Base-by-base conservation (phyloP, 2,888 invertebrate genomes). In the Leptothorax acervorum region DNA sequence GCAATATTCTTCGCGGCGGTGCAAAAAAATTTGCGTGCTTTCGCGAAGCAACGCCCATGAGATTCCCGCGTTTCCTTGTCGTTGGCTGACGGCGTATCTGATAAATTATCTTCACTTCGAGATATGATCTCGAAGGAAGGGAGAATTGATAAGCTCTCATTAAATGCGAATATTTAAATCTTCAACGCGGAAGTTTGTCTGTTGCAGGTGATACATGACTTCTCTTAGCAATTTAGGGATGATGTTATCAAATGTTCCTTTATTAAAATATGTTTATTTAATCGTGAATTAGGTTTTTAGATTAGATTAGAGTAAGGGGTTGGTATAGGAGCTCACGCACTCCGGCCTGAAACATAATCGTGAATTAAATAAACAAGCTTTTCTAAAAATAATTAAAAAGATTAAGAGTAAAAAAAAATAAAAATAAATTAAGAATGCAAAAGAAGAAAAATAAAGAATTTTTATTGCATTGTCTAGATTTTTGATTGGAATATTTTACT, bases 21-120 rank as follows among this genome's bases (percentile, higher is more conserved):
- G 18, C 8, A 81, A 73, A 57, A 57, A 60, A 31, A 60, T 71
- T 81, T 73, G 53, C 28, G 39, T 60, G 39, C 48, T 60, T 73
- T 81, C 31, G 12, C 71, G 39, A 45, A 48, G 45, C 31, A 70
- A 79, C 35, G 31, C 23, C 35, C 28, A 42, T 39, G 48, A 60
- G 28, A 60, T 73, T 60, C 39, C 11, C 60, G 60, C 28, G 73
- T 48, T 79, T 73, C 48, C 45, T 57, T 18, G 42, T 23, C 48
- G 60, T 57, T 48, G 48, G 8, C 23, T 28, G 28, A 79, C 11
- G 12, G 35, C 39, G 8, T 39, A 78, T 70, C 70, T 68, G 42
- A 78, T 66, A 55, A 55, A 28, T 48, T 48, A 48, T 51, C 48
- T 39, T 75, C 9, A 48, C n/a, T 39, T 53, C 8, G 42, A 78